Evolutionary conservation across 2,888 invertebrate genomes (phyloP).

Genomic region (Sussaba pulchella): DNA sequence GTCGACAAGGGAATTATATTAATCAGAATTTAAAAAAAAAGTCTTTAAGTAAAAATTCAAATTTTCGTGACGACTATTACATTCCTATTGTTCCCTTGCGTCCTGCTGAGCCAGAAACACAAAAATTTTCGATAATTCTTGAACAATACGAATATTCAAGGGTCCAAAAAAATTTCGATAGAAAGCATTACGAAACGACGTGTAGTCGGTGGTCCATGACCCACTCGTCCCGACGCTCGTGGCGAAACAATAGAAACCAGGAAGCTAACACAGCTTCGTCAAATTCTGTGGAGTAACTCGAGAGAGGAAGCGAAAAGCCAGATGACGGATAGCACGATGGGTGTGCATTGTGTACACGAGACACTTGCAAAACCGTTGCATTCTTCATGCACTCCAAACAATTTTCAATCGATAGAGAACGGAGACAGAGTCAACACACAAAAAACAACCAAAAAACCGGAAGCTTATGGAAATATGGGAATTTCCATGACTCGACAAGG

Average conservation of each 20-base stretch:
- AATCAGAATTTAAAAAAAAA: no score
- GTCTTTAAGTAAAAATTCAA: no score
- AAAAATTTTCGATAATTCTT: conserved; percentile 21
- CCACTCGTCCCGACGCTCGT: not conserved
- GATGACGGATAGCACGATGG: not conserved
- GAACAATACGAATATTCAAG: not conserved
- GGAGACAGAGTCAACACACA: conserved; percentile 5
- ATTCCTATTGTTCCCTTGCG: no score
- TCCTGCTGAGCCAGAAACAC: no score
- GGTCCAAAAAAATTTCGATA: conserved; percentile 22
- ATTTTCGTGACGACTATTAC: no score
- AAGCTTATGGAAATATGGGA: not conserved
- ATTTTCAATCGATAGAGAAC: conserved; percentile 28
- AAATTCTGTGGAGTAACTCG: conserved; percentile 38
- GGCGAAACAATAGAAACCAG: conserved; percentile 35
- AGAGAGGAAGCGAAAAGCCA: not conserved
- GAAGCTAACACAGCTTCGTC: conserved; percentile 39
- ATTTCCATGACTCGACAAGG: not conserved
- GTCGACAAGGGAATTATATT: no score
- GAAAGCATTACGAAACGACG: conserved; percentile 7
- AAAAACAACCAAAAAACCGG: no score
- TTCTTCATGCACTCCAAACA: conserved; percentile 59
- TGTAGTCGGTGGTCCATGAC: not conserved
- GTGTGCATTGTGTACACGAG: conserved; percentile 28
- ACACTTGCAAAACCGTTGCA: conserved; percentile 34